Conservation (phyloP, 2,797 vertebrate genomes). For the Notoglanidium macrostoma region DNA sequence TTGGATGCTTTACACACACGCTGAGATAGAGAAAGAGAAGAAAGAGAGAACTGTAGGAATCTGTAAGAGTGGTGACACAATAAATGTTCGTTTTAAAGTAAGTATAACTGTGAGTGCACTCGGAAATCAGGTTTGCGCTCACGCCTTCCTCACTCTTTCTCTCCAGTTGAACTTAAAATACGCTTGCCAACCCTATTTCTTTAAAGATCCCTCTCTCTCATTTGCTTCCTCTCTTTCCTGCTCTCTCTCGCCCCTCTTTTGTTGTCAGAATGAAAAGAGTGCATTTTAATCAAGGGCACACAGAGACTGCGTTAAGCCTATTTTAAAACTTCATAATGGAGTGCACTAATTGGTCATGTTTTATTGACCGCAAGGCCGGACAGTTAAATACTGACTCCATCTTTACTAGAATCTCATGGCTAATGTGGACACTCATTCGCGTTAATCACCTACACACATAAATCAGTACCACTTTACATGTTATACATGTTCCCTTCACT, state of each 20-base stretch:
- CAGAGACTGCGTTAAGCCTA: constrained; percentile 10
- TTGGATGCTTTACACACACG: constrained; percentile 12
- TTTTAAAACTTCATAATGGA: constrained; percentile 8
- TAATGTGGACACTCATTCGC: not conserved
- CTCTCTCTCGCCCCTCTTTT: not conserved
- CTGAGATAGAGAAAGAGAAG: not conserved
- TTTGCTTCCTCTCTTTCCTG: not conserved
- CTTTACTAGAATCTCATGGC: not conserved
- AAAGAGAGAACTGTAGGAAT: not conserved
- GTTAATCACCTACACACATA: not conserved
- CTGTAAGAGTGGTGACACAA: not conserved
- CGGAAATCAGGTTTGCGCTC: constrained; percentile 11
- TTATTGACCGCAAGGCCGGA: constrained; percentile 5
- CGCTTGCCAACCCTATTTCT: too few species aligned
- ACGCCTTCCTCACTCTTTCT: not conserved
- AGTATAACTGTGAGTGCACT: not conserved
- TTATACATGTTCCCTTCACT: not conserved
- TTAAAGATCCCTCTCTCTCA: not conserved
- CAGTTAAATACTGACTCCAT: not conserved
- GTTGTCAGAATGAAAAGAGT: constrained; percentile 7
- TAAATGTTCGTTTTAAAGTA: not conserved
- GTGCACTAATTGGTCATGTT: constrained; percentile 22
- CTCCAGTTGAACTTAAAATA: not conserved
- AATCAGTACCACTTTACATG: not conserved
- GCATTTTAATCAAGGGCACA: constrained; percentile 25